Evolutionary conservation across 2,113 vertebrate genomes (phyloP), one percentile per base, ranked within the genome.

Genomic region (Brevimyrus niger): DNA sequence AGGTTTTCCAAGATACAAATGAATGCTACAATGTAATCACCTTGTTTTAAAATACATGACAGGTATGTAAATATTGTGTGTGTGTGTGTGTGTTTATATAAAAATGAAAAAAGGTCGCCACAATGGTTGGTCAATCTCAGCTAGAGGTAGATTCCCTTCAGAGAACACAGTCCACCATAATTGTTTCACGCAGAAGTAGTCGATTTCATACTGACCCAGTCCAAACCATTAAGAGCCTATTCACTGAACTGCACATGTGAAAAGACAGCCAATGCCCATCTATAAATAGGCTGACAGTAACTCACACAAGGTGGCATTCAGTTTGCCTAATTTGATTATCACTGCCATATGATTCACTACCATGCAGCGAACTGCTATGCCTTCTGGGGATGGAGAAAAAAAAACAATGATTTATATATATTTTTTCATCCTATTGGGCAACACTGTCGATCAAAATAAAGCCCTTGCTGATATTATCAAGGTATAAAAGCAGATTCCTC

Each of bases 211-310:
- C 90, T 88, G 88, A 82, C 58, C 91, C 58, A 89, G 82, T 87
- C 80, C 90, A 87, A 89, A 92, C 91, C 92, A 93, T 92, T 92
- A 93, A 92, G 91, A 92, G 90, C 84, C 90, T 91, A 90, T 91
- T 92, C 91, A 89, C 90, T 91, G 51, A 82, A 90, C 91, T 90
- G 90, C 89, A 89, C 91, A 90, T 88, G 80, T 84, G 65, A 82
- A 88, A 38, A 89, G 69, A 65, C 38, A 47, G 73, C 38, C 86
- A 35, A 46, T 17, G 23, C 51, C 76, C 51, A 27, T 85, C 42
- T 61, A n/a, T 6, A 51, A 11, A 51, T 21, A 48, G 4, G 61
- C 85, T 76, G 89, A 86, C 89, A 73, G 11, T n/a, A 69, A 35
- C 42, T 69, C 58, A 80, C 13, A 87, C 65, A 27, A 69, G 89